Evolutionary conservation across 1,140 invertebrate genomes (phyloP).

Genomic region (Portunus trituberculatus): DNA sequence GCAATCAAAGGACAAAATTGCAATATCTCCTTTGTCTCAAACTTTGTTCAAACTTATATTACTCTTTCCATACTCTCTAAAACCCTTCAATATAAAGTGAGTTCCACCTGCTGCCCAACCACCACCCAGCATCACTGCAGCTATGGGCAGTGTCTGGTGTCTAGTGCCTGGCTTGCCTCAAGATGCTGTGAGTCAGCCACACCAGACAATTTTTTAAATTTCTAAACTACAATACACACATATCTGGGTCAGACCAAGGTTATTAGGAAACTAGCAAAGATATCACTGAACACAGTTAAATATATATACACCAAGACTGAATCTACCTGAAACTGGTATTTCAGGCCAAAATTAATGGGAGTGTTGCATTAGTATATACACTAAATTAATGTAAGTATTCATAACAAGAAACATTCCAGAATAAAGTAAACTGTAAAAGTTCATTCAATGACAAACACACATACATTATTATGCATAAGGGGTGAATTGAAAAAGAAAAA

Average conservation of each 20-base stretch:
- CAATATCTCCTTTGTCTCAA: neutral
- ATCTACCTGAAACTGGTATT: neutral
- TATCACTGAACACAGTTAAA: neutral
- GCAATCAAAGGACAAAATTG: neutral
- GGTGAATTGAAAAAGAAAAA: neutral
- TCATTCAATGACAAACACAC: neutral
- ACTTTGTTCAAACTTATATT: neutral
- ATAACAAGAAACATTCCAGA: neutral
- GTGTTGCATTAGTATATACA: neutral
- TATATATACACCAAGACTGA: neutral
- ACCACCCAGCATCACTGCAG: neutral
- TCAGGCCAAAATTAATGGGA: neutral
- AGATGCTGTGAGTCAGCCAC: neutral
- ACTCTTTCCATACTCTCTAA: neutral
- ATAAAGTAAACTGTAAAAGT: neutral
- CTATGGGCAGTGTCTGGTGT: neutral
- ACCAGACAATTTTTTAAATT: neutral
- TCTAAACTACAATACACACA: neutral
- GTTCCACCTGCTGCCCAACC: neutral
- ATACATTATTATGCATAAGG: neutral
- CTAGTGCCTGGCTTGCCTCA: neutral
- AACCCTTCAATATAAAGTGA: neutral
- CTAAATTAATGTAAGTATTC: neutral
- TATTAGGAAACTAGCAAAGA: neutral
- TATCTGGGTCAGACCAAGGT: neutral